Base-by-base conservation (phyloP, 2,113 vertebrate genomes). In the Corythoichthys intestinalis region DNA sequence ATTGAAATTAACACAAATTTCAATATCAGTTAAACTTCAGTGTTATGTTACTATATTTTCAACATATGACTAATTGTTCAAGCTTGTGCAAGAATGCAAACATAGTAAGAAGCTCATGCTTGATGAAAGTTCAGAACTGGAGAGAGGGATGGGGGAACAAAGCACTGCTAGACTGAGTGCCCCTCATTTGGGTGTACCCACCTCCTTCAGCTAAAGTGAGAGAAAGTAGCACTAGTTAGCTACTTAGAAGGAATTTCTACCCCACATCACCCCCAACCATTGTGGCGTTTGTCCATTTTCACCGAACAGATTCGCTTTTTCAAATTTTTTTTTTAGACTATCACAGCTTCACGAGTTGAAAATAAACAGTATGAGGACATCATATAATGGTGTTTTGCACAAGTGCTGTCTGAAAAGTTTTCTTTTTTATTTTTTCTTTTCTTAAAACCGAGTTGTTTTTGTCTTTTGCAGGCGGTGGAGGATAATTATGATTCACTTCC, bases 211-310 rank as follows among this genome's bases (percentile, higher is more conserved):
- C 20, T 86, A 70, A 84, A 80, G 72, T 82, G 69, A 71, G 48
- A 61, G 74, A 65, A 63, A 83, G 78, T 85, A 74, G 75, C 79
- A 56, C 79, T 80, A 38, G 66, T 66, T 80, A 82, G 87, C 85
- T 85, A 86, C 75, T 87, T 84, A 88, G 85, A 73, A 71, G 88
- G 89, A 87, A 88, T 89, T 85, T 81, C 83, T 78, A 66, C 34
- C 34, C n/a, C 67, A 28, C 20, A 28, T 8, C 41, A 44, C 86
- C 80, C 85, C 83, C 67, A 73, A 80, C 67, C 76, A 56, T 49
- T 64, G 62, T 73, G 63, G 79, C 79, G 20, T 87, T 87, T 82
- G 70, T 49, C 70, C 41, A 35, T 73, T 79, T 80, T 69, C 46
- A 50, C 48, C 64, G 57, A 73, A 67, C 54, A 82, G 77, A 78